phyloP scores from a whole-genome alignment of 2,888 invertebrate genomes.

The Drosophila tanythrix region DNA sequence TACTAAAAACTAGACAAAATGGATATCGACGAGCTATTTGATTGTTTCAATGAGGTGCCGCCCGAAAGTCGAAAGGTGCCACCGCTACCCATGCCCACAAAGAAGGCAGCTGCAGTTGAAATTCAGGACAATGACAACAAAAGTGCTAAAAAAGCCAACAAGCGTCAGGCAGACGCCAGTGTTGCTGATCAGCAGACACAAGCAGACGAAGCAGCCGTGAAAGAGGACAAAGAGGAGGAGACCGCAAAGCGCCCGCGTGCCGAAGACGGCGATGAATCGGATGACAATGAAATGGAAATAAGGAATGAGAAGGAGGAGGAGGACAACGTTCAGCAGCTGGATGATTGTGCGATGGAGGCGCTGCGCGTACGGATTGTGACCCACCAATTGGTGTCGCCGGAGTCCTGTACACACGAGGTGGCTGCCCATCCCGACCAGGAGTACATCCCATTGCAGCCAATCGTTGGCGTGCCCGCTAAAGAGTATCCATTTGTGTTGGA shows the following conservation, averaged over 20 bases:
- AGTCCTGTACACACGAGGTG: conserved; percentile 98
- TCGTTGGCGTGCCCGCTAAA: conserved; percentile 91
- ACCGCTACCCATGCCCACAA: conserved; percentile 12
- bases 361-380: conserved; percentile 93
- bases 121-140: conserved; percentile 5
- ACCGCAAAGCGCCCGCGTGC: conserved; percentile 43
- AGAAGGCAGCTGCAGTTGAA: conserved; percentile 3
- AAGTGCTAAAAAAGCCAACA: conserved; percentile 31
- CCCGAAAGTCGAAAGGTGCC: conserved; percentile 37
- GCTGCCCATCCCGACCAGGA: conserved; percentile 95
- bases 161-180: background rate
- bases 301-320: conserved; percentile 20
- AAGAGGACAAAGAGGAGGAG: background rate
- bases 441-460: conserved; percentile 88
- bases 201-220: background rate
- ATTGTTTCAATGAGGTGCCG: conserved; percentile 83
- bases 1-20: conserved; percentile 55
- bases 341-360: conserved; percentile 88
- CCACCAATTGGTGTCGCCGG: conserved; percentile 94
- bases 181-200: background rate
- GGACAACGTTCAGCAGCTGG: conserved; percentile 51
- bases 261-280: conserved; percentile 28
- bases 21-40: conserved; percentile 84
- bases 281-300: conserved; percentile 14
- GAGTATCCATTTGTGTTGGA: conserved; percentile 97